A percentile compares a stretch with the other conserved stretches of the same genome.
phyloP scores from a whole-genome alignment of 2,113 vertebrate genomes.

The Mungos mungo region DNA sequence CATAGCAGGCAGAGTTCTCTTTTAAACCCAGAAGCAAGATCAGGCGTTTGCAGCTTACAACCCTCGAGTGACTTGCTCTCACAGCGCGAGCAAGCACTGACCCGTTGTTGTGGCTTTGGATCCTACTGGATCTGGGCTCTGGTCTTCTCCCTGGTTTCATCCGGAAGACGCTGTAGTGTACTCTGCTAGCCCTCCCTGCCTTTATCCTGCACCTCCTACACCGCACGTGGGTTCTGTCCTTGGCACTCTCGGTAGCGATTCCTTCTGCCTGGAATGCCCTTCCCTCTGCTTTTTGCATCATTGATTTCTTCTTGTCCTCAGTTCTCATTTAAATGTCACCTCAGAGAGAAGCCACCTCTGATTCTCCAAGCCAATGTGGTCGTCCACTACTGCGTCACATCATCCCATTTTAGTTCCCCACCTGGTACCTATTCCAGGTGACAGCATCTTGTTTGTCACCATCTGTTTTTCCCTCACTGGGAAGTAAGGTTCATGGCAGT shows the following conservation, averaged over 20 bases:
- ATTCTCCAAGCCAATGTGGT: neutral
- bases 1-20: neutral
- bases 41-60: neutral
- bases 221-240: neutral
- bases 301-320: neutral
- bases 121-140: neutral
- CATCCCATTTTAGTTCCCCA: neutral
- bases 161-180: neutral
- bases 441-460: neutral
- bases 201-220: neutral
- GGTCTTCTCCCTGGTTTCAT: neutral
- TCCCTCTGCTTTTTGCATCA: neutral
- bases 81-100: neutral
- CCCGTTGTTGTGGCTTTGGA: neutral
- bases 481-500: neutral
- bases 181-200: fast-evolving
- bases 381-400: neutral
- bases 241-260: neutral
- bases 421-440: fast-evolving
- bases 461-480: neutral
- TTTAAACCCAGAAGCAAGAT: neutral
- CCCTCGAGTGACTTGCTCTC: neutral
- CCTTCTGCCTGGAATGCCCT: neutral
- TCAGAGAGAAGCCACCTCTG: neutral
- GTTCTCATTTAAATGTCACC: neutral